Evolutionary conservation across 2,113 vertebrate genomes (phyloP).

Genomic region (Cephalopterus ornatus): DNA sequence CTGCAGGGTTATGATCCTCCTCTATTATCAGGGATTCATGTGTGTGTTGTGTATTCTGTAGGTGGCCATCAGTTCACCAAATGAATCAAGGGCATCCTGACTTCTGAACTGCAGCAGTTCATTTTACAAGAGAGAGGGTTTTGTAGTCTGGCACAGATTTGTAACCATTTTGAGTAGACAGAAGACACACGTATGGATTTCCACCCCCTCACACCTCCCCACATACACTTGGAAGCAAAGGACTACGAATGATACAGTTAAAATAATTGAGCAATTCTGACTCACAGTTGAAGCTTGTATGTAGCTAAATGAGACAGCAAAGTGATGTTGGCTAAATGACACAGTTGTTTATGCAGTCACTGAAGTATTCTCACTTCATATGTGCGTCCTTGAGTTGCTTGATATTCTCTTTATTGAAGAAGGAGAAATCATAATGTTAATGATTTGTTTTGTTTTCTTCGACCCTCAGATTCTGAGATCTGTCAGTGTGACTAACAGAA

Average conservation of each 20-base stretch:
- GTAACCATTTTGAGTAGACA: neutral
- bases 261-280: conserved; percentile 26
- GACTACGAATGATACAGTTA: neutral
- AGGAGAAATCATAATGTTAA: neutral
- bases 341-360: neutral
- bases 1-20: neutral
- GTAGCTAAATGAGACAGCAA: neutral
- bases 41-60: neutral
- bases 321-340: neutral
- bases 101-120: neutral
- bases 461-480: neutral
- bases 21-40: neutral
- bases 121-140: neutral
- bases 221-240: neutral
- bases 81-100: neutral
- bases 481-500: neutral
- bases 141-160: neutral
- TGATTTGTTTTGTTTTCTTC: neutral
- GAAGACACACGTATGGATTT: neutral
- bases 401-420: neutral
- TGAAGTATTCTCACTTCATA: neutral
- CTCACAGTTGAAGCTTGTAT: neutral
- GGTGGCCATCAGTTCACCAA: neutral
- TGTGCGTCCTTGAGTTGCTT: neutral
- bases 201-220: neutral